Evolutionary conservation across 1,140 invertebrate genomes (phyloP), one percentile per base, ranked within the genome.

Genomic region (Dufourea novaeangliae): DNA sequence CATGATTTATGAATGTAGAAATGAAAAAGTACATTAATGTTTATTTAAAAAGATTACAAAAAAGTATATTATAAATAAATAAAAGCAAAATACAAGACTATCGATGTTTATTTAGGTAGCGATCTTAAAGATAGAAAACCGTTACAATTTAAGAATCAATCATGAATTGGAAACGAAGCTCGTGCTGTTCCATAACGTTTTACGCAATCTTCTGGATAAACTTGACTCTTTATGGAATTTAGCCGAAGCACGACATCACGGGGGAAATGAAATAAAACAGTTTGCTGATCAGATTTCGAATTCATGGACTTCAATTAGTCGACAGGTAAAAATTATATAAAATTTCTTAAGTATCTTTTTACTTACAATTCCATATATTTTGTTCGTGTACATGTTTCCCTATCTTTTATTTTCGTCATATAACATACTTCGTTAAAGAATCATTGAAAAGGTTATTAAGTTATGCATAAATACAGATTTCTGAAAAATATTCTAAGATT

Each of bases 81-180:
- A 64, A 20, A 32, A 69, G 52, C 17, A 68, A 76, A 80, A 39
- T 69, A 72, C 20, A 73, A 20, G 12, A 67, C 0, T 66, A 14
- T 57, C 2, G 20, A 32, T 22, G 34, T 82, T 82, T 73, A 54
- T 76, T 37, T 27, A 88, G 87, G 73, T 87, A 44, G 68, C 56
- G 20, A 80, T 87, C 54, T 78, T 89, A 34, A 81, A 62, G 46
- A 39, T 66, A 25, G 88, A 89, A 68, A 66, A 52, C 61, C 52
- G 63, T 37, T 83, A 84, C 37, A 69, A 66, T 62, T 63, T 39
- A 6, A 63, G 81, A 20, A 78, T 88, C 14, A 29, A 61, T 25
- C 61, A 82, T 4, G 80, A 88, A 57, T 79, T 88, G 34, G 81
- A 88, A n/a, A 62, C 56, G n/a, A 87, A 86, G 32, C 73, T 88